phyloP scores from a whole-genome alignment of 2,113 vertebrate species.

The Octodon degus region DNA sequence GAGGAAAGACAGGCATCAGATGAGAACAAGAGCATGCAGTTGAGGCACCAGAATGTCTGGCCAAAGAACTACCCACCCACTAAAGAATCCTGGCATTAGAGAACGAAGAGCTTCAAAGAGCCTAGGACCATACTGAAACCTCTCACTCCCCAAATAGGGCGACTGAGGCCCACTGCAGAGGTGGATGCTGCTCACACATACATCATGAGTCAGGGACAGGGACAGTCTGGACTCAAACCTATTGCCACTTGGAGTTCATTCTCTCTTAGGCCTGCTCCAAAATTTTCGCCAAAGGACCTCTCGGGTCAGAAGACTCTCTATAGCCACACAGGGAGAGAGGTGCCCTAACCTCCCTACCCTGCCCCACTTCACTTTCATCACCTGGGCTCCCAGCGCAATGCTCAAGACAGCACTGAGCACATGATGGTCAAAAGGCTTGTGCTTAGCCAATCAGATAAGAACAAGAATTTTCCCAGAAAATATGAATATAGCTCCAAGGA shows the following conservation, averaged over 20 bases:
- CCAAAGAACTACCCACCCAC: neutral
- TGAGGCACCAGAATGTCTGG: neutral
- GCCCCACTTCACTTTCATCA: neutral
- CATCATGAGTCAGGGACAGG: neutral
- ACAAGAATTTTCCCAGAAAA: constrained; percentile 33
- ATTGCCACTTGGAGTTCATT: neutral
- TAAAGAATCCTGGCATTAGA: neutral
- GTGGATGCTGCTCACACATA: neutral
- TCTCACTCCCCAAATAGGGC: constrained; percentile 4
- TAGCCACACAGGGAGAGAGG: neutral
- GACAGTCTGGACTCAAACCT: neutral
- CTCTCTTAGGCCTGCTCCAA: neutral
- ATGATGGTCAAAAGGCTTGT: neutral
- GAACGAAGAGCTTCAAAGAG: neutral
- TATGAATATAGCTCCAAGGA: neutral
- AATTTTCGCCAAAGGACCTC: constrained; percentile 8
- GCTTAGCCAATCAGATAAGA: neutral
- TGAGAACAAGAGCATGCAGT: neutral
- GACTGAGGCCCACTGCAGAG: neutral
- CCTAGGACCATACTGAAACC: neutral
- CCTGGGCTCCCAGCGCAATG: neutral
- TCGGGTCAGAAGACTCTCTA: neutral
- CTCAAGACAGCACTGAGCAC: neutral
- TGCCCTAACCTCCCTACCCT: neutral
- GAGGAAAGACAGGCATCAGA: neutral